phyloP scores from a whole-genome alignment of 1,140 invertebrate genomes.

The Hypsibius dujardini region DNA sequence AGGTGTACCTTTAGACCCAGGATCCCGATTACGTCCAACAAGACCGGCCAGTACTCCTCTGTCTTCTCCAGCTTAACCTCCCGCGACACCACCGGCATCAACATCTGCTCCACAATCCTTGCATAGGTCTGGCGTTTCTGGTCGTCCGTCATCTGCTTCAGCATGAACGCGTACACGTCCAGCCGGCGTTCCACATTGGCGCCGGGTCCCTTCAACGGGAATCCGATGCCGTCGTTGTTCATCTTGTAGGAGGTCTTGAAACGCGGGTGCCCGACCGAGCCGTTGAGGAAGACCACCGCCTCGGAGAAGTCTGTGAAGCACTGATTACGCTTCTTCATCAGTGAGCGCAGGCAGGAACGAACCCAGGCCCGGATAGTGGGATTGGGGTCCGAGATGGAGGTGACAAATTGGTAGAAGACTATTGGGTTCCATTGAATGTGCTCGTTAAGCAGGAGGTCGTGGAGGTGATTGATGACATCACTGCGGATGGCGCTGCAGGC shows the following conservation, averaged over 20 bases:
- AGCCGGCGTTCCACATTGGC: neutral
- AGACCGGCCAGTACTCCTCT: neutral
- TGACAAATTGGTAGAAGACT: constrained; percentile 9
- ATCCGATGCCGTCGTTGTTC: neutral
- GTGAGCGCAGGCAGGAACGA: constrained; percentile 4
- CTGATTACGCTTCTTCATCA: constrained; percentile 13
- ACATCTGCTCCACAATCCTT: neutral
- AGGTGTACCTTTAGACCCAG: constrained; percentile 6
- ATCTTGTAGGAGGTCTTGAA: neutral
- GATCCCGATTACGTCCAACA: neutral
- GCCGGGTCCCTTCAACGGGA: too few species aligned
- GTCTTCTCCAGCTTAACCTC: neutral
- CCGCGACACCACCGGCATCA: neutral
- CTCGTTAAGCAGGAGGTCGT: neutral
- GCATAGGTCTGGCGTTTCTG: neutral
- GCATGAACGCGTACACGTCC: constrained; percentile 7
- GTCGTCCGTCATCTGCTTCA: constrained; percentile 12
- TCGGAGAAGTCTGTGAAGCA: constrained; percentile 12
- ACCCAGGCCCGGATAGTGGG: neutral
- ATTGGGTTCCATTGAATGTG: constrained; percentile 11
- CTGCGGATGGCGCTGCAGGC: neutral
- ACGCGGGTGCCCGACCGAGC: neutral
- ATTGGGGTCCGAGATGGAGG: neutral
- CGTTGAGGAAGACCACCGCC: neutral
- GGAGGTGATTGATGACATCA: constrained; percentile 12